Percentiles rank a stretch among this genome's conserved stretches.
These are phyloP conservation scores for Drosophila sproati DNA, from an alignment of 1,140 invertebrate species.

Conservation along the genomic window DNA sequence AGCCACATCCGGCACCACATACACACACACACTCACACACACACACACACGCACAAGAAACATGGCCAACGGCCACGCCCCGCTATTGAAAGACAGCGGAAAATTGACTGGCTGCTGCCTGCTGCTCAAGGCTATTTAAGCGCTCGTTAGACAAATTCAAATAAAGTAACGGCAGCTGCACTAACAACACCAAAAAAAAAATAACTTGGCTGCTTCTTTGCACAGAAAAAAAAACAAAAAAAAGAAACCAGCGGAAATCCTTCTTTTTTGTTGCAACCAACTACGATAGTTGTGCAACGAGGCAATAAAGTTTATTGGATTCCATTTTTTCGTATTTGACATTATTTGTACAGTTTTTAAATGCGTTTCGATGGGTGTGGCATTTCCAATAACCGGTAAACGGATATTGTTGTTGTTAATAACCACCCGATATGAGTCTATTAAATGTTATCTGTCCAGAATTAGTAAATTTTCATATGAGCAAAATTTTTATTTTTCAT, in stretches of 20 bases:
- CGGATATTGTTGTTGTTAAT: not conserved
- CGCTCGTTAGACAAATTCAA: slow-evolving; percentile 52
- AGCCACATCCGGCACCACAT: slow-evolving; percentile 53
- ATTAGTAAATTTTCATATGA: too few relatives aligned
- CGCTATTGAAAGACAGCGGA: not conserved
- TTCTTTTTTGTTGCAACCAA: slow-evolving; percentile 25
- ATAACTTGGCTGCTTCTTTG: slow-evolving; percentile 13
- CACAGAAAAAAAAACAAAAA: slow-evolving; percentile 23
- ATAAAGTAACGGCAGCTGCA: slow-evolving; percentile 33
- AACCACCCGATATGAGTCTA: too few relatives aligned
- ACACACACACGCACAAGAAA: slow-evolving; percentile 19
- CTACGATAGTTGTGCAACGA: slow-evolving; percentile 48
- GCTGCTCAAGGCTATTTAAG: slow-evolving; percentile 53
- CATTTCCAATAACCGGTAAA: not conserved
- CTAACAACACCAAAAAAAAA: slow-evolving; percentile 12
- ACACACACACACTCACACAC: slow-evolving; percentile 13
- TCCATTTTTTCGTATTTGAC: slow-evolving; percentile 22
- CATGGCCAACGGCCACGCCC: slow-evolving; percentile 40
- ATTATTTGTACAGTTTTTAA: slow-evolving; percentile 7
- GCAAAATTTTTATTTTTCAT: too few relatives aligned
- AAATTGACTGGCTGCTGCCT: slow-evolving; percentile 32
- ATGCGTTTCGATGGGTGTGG: not conserved
- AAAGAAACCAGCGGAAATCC: slow-evolving; percentile 31
- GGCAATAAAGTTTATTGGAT: slow-evolving; percentile 58
- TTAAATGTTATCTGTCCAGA: too few relatives aligned